Evolutionary conservation across 2,113 vertebrate genomes (phyloP).

Genomic region (Lutjanus erythropterus): DNA sequence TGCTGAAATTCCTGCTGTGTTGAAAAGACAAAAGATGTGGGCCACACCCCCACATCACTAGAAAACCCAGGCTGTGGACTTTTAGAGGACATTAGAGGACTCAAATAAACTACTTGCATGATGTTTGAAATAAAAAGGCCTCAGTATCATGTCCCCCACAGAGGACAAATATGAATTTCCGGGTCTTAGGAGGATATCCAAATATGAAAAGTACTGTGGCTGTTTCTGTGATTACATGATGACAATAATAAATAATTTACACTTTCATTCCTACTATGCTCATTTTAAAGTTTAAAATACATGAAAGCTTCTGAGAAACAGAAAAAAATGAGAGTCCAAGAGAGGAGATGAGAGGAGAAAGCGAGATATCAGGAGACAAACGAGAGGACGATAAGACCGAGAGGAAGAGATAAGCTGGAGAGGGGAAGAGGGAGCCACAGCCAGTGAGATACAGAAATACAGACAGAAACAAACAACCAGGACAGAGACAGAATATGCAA

Average conservation of each 20-base stretch:
- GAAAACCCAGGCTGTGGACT: too few relatives aligned
- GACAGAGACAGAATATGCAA: not conserved
- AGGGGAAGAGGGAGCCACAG: not conserved
- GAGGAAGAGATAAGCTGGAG: slow-evolving; percentile 10
- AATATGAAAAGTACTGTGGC: not conserved
- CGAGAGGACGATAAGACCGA: not conserved
- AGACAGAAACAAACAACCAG: slow-evolving; percentile 21
- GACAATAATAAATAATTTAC: not conserved
- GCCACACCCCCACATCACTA: too few relatives aligned
- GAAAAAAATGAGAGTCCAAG: not conserved
- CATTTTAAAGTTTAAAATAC: slow-evolving; percentile 41
- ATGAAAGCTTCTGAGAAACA: slow-evolving; percentile 15
- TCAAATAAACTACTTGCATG: too few relatives aligned
- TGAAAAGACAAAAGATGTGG: too few relatives aligned
- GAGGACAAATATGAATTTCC: too few relatives aligned
- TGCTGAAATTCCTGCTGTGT: too few relatives aligned
- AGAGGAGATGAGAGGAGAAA: slow-evolving; percentile 9
- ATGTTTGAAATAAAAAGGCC: too few relatives aligned
- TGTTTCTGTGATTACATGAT: slow-evolving; percentile 5
- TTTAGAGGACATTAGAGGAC: too few relatives aligned
- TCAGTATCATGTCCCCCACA: too few relatives aligned
- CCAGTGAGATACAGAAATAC: not conserved
- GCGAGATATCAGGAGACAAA: slow-evolving; percentile 21
- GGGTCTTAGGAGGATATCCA: too few relatives aligned
- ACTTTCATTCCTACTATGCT: slow-evolving; percentile 1